Evolutionary conservation across 2,888 invertebrate species (phyloP).

Genomic region (Hoplodrina ambigua): DNA sequence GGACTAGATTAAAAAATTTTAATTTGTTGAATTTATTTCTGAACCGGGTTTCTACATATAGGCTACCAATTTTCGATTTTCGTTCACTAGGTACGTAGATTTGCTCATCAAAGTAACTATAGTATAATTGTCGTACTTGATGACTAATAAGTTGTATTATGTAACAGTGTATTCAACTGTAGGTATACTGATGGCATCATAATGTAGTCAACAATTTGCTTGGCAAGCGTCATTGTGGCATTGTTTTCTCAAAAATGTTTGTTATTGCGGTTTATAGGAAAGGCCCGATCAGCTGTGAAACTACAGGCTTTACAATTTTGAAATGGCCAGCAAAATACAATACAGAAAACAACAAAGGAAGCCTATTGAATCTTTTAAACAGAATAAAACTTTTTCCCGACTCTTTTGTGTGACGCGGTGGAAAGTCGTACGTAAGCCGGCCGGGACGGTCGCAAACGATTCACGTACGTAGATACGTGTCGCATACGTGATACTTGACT

Average conservation of each 20-base stretch:
- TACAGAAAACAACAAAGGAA: conserved; percentile 28
- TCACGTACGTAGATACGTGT: conserved; percentile 81
- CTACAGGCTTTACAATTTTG: conserved; percentile 14
- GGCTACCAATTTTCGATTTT: conserved; percentile 2
- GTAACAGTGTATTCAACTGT: not conserved
- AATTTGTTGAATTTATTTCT: not conserved
- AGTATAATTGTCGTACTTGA: not conserved
- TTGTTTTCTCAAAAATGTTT: conserved; percentile 25
- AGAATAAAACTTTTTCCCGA: conserved; percentile 65
- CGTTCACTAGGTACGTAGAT: not conserved
- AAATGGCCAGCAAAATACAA: conserved; percentile 35
- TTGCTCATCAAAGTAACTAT: not conserved
- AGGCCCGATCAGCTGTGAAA: conserved; percentile 17
- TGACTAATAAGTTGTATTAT: conserved; percentile 16
- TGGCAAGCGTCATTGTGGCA: not conserved
- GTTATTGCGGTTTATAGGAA: not conserved
- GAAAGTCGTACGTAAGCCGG: conserved; percentile 82
- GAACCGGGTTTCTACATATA: not conserved
- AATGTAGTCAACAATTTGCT: conserved; percentile 1
- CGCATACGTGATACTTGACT: conserved; percentile 81
- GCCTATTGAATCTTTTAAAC: conserved; percentile 62
- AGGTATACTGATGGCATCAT: conserved; percentile 13
- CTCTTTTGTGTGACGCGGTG: conserved; percentile 79
- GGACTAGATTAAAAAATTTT: conserved; percentile 8
- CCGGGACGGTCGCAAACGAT: conserved; percentile 70